Conservation (phyloP, 1,140 invertebrate genomes). For the Drosophila rhopaloa region DNA sequence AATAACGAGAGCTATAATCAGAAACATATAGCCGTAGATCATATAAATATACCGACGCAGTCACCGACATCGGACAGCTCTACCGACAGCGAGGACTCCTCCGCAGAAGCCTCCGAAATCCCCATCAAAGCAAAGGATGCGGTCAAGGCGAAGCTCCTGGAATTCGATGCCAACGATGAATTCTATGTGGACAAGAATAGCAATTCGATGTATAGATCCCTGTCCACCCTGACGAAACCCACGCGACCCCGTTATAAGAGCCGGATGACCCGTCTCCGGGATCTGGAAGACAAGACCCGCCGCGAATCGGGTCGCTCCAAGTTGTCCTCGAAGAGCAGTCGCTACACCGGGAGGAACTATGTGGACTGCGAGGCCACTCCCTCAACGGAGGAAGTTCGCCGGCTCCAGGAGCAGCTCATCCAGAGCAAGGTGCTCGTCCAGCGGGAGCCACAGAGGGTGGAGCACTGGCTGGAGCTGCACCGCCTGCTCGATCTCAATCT, state of each 20-base stretch:
- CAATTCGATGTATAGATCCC: constrained; percentile 84
- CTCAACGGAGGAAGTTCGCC: not conserved
- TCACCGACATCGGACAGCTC: not conserved
- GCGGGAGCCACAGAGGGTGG: constrained; percentile 22
- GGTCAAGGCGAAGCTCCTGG: constrained; percentile 6
- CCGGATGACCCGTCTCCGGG: not conserved
- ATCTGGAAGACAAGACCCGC: not conserved
- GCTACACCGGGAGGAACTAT: not conserved
- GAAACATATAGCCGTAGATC: not conserved
- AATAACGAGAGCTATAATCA: constrained; percentile 16
- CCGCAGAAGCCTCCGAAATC: not conserved
- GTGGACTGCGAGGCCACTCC: not conserved
- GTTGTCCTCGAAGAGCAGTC: not conserved
- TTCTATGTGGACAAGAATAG: constrained; percentile 86
- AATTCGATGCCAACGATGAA: constrained; percentile 83
- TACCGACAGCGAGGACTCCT: constrained; percentile 1
- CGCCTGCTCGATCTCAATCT: constrained; percentile 40
- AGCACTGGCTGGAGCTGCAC: constrained; percentile 52
- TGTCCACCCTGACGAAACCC: constrained; percentile 15
- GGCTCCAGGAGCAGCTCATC: constrained; percentile 13
- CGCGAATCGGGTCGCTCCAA: not conserved
- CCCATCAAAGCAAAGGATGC: no score
- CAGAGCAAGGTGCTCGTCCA: constrained; percentile 10
- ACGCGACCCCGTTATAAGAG: constrained; percentile 83
- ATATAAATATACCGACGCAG: no score